Conservation (phyloP, 2,113 vertebrate genomes). For the Ptilonorhynchus violaceus region DNA sequence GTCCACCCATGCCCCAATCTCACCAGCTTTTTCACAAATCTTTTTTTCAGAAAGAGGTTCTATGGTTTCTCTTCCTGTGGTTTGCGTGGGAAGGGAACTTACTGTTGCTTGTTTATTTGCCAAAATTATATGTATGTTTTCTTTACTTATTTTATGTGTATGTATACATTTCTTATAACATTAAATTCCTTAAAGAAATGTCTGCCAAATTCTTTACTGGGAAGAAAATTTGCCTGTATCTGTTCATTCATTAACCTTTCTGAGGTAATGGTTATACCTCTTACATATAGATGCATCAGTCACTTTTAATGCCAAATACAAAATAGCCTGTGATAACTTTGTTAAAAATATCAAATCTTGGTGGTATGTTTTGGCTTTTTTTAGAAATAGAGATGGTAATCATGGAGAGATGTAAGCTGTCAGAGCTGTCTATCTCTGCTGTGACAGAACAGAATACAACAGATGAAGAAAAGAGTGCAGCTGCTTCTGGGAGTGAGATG, state of each 20-base stretch:
- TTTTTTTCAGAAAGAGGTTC: not conserved
- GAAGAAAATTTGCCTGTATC: not conserved
- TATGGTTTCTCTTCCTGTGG: not conserved
- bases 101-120: not conserved
- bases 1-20: not conserved
- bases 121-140: not conserved
- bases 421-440: conserved; percentile 69
- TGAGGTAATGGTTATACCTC: not conserved
- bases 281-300: not conserved
- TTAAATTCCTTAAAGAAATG: not conserved
- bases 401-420: conserved; percentile 90
- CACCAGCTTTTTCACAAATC: not conserved
- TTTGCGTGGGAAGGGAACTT: not conserved
- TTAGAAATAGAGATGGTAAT: conserved; percentile 99
- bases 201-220: not conserved
- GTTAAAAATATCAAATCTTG: not conserved
- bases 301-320: not conserved
- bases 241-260: not conserved
- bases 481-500: conserved; percentile 77
- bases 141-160: not conserved
- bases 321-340: not conserved
- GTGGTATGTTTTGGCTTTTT: not conserved
- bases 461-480: conserved; percentile 93
- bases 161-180: not conserved
- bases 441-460: conserved; percentile 94